Conservation (phyloP, 2,797 vertebrate genomes). For the Lagodon rhomboides region DNA sequence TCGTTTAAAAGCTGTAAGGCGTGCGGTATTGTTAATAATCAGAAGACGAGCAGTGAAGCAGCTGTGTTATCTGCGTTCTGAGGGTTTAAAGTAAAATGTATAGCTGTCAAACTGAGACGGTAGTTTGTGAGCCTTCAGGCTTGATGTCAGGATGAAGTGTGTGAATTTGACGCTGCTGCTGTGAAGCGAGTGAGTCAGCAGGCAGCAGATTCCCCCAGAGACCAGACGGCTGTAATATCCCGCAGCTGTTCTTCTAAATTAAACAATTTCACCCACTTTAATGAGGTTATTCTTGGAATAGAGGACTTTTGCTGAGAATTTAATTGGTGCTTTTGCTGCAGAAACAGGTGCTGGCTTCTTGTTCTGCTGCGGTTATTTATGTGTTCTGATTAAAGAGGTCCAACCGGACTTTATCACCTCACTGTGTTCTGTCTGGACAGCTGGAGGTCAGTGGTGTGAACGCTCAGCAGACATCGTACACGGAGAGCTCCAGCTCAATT, state of each 20-base stretch:
- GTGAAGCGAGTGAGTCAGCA: constrained; percentile 21
- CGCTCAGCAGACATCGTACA: neutral
- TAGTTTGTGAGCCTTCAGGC: neutral
- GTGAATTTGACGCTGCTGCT: neutral
- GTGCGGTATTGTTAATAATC: neutral
- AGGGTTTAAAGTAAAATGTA: neutral
- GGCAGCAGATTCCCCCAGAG: constrained; percentile 5
- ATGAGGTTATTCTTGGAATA: neutral
- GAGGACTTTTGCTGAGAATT: neutral
- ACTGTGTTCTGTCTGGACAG: neutral
- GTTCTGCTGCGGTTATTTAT: neutral
- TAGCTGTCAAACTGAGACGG: neutral
- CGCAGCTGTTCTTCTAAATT: constrained; percentile 19
- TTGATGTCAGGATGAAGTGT: neutral
- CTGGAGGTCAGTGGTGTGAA: neutral
- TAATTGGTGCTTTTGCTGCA: neutral
- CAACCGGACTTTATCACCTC: neutral
- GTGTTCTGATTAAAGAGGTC: neutral
- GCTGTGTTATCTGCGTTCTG: neutral
- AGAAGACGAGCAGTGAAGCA: neutral
- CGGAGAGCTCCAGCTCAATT: neutral
- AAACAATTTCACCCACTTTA: constrained; percentile 5
- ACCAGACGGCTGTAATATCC: constrained; percentile 8
- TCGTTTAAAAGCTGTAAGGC: neutral
- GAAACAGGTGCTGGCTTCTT: neutral